Conservation (phyloP, 2,797 vertebrate species). For the Enteromius anoplus region DNA sequence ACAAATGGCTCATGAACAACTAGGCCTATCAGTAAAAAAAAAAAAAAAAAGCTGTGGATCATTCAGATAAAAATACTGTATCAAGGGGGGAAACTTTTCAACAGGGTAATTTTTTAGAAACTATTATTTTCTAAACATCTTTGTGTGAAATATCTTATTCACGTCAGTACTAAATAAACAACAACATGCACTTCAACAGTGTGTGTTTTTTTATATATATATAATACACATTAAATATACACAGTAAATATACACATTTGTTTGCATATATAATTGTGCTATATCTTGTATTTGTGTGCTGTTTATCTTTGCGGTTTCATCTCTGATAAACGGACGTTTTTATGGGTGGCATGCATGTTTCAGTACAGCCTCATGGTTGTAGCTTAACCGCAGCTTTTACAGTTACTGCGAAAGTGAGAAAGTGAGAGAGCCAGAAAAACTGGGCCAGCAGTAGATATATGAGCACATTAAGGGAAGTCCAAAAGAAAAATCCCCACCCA, state of each 20-base stretch:
- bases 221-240: too few relatives aligned
- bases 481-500: conserved; percentile 76
- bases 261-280: too few relatives aligned
- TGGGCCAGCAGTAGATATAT: conserved; percentile 60
- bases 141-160: not conserved
- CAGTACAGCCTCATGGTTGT: not conserved
- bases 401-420: conserved; percentile 35
- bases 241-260: too few relatives aligned
- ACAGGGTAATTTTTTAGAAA: not conserved
- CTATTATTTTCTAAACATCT: not conserved
- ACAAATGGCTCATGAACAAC: not conserved
- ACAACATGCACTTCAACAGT: not conserved
- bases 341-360: not conserved
- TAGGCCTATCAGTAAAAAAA: not conserved
- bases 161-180: not conserved
- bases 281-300: not conserved
- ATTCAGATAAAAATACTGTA: not conserved
- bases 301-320: not conserved
- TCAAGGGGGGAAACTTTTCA: not conserved
- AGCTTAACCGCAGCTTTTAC: conserved; percentile 16
- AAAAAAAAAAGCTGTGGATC: too few relatives aligned
- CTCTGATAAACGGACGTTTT: not conserved
- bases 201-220: too few relatives aligned
- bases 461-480: conserved; percentile 72
- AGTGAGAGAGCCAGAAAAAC: conserved; percentile 48